A percentile compares a stretch with the other conserved stretches of the same genome.
Evolutionary conservation across 2,888 invertebrate species (phyloP).

Genomic region (Ophion ventricosus): DNA sequence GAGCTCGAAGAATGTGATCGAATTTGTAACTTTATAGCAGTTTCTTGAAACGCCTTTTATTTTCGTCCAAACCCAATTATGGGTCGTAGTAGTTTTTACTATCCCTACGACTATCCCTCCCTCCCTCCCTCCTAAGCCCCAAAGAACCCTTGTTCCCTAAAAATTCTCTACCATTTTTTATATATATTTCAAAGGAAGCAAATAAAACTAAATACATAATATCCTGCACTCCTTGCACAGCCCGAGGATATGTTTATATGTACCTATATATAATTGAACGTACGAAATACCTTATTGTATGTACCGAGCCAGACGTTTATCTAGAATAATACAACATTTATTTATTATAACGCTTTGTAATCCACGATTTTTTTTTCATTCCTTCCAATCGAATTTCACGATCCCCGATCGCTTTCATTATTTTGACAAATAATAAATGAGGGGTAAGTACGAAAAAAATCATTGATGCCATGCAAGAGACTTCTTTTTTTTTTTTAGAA

Average conservation of each 20-base stretch:
- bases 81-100: slow-evolving; percentile 23
- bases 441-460: slow-evolving; percentile 21
- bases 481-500: slow-evolving; percentile 20
- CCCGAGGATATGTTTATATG: slow-evolving; percentile 73
- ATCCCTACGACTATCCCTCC: background rate
- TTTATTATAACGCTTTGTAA: slow-evolving; percentile 73
- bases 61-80: slow-evolving; percentile 15
- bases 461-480: background rate
- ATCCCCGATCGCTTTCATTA: background rate
- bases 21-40: slow-evolving; percentile 41
- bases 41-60: background rate
- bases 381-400: slow-evolving; percentile 19
- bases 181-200: slow-evolving; percentile 64
- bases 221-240: slow-evolving; percentile 69
- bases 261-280: slow-evolving; percentile 71
- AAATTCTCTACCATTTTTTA: slow-evolving; percentile 59
- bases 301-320: slow-evolving; percentile 75
- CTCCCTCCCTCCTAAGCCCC: background rate
- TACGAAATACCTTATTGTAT: slow-evolving; percentile 72
- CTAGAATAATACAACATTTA: slow-evolving; percentile 75
- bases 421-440: background rate
- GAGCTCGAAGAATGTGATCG: slow-evolving; percentile 35
- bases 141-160: slow-evolving; percentile 20
- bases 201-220: slow-evolving; percentile 53
- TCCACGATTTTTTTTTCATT: background rate